Evolutionary conservation across 1,140 invertebrate species (phyloP).

Genomic region (Cardiocondyla obscurior): DNA sequence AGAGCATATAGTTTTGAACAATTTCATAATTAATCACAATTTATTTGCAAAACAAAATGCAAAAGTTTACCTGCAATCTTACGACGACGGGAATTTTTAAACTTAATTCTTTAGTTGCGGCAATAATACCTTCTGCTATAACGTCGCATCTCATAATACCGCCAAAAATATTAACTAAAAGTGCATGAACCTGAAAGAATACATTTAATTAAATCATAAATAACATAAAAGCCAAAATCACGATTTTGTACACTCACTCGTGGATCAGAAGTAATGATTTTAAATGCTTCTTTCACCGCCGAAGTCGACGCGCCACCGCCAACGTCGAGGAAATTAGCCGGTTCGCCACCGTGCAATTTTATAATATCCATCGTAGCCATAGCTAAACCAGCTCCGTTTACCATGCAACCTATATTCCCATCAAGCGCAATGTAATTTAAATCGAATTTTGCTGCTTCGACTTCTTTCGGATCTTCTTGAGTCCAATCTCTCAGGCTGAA

Average conservation of each 20-base stretch:
- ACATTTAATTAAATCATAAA: conserved; percentile 17
- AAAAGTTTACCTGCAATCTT: conserved; percentile 92
- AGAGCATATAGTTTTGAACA: background rate
- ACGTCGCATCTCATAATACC: conserved; percentile 99
- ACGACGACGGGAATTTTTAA: conserved; percentile 96
- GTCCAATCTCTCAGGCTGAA: conserved; percentile 94
- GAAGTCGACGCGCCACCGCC: conserved; percentile 97
- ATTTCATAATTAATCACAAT: background rate
- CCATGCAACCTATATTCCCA: conserved; percentile 93
- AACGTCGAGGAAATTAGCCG: conserved; percentile 98
- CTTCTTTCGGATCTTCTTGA: conserved; percentile 97
- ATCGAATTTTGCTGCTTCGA: conserved; percentile 95
- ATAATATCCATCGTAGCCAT: conserved; percentile 99
- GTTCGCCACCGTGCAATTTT: conserved; percentile 95
- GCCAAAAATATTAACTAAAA: conserved; percentile 99
- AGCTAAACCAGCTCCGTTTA: conserved; percentile 98
- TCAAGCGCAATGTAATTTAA: conserved; percentile 98
- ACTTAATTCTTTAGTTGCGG: conserved; percentile 93
- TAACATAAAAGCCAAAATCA: background rate
- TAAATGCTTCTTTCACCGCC: conserved; percentile 97
- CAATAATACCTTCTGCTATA: conserved; percentile 97
- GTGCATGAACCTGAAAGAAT: conserved; percentile 85
- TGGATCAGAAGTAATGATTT: conserved; percentile 94
- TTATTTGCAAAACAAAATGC: background rate
- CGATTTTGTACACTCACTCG: conserved; percentile 87